Evolutionary conservation across 2,888 invertebrate genomes (phyloP).

Genomic region (Apamea epomidion): DNA sequence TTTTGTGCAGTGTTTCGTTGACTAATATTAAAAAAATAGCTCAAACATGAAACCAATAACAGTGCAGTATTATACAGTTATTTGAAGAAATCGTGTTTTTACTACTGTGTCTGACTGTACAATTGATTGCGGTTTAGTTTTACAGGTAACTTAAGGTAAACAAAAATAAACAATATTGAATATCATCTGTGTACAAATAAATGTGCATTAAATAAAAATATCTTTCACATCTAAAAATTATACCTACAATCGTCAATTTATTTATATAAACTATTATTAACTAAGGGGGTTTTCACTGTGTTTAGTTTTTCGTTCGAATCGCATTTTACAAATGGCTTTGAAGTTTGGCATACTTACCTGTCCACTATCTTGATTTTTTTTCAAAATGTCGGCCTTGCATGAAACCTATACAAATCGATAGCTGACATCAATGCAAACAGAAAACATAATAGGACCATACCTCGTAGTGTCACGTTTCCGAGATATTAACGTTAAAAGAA

Average conservation of each 20-base stretch:
- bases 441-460: not conserved
- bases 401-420: not conserved
- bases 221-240: conserved; percentile 20
- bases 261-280: conserved; percentile 14
- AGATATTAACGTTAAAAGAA: not conserved
- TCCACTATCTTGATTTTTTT: not conserved
- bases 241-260: conserved; percentile 21
- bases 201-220: conserved; percentile 3
- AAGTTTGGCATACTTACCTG: not conserved
- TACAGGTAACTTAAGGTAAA: conserved; percentile 29
- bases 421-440: not conserved
- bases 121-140: conserved; percentile 9
- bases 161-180: conserved; percentile 28
- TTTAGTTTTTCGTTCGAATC: conserved; percentile 11
- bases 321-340: not conserved
- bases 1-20: not conserved
- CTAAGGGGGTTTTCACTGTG: conserved; percentile 30
- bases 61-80: not conserved
- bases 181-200: conserved; percentile 46
- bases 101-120: conserved; percentile 24
- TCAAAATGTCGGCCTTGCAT: not conserved
- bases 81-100: conserved; percentile 4
- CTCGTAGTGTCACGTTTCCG: not conserved
- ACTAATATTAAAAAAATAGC: not conserved
- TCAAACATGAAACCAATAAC: not conserved